Conservation (phyloP, 2,797 vertebrate genomes). For the Cuculus canorus region DNA sequence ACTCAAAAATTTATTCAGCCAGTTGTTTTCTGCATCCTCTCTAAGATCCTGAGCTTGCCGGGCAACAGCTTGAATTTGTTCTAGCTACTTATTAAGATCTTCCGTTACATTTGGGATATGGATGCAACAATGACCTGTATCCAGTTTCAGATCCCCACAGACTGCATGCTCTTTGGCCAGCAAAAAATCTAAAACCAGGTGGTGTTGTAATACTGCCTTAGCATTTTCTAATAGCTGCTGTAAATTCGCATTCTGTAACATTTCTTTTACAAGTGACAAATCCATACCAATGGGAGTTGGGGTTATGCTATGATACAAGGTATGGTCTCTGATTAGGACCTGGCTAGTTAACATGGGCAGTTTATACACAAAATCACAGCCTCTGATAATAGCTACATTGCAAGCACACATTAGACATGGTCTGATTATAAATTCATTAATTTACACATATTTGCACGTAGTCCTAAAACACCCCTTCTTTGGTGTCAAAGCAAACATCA, state of each 20-base stretch:
- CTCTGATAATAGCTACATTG: constrained; percentile 64
- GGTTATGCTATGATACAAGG: constrained; percentile 52
- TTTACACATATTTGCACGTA: not conserved
- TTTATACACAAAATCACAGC: constrained; percentile 61
- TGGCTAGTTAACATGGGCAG: constrained; percentile 31
- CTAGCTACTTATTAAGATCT: too few relatives aligned
- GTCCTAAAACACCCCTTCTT: constrained; percentile 65
- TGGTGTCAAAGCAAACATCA: constrained; percentile 63
- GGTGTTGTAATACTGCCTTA: too few relatives aligned
- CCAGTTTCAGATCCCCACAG: too few relatives aligned
- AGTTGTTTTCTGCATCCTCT: too few relatives aligned
- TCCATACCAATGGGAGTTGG: constrained; percentile 53
- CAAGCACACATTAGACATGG: constrained; percentile 47
- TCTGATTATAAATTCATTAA: constrained; percentile 55
- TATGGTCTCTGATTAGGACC: constrained; percentile 60
- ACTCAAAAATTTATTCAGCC: too few relatives aligned
- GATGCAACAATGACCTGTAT: too few relatives aligned
- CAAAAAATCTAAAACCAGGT: too few relatives aligned
- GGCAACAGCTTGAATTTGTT: too few relatives aligned
- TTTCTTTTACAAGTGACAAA: constrained; percentile 47
- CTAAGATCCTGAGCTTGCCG: too few relatives aligned
- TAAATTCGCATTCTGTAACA: constrained; percentile 49
- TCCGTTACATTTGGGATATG: too few relatives aligned
- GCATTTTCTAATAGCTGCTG: constrained; percentile 66
- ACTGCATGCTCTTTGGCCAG: too few relatives aligned